Conservation (phyloP, 1,140 invertebrate species). For the Kradibia gibbosae region DNA sequence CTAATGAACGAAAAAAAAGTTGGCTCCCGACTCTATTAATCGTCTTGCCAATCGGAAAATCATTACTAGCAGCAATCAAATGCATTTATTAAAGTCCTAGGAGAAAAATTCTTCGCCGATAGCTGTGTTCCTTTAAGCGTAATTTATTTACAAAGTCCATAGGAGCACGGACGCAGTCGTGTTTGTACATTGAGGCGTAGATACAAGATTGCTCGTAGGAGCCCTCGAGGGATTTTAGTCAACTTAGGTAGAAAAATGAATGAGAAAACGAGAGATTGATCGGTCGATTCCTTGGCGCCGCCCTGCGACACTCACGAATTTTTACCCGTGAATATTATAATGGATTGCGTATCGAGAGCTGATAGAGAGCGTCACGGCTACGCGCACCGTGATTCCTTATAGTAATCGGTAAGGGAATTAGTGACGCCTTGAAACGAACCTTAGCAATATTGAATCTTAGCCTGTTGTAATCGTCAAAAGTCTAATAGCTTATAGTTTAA, state of each 20-base stretch:
- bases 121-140: conserved; percentile 38
- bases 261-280: conserved; percentile 29
- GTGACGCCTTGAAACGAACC: neutral
- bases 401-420: conserved; percentile 11
- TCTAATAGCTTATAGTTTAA: neutral
- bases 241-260: neutral
- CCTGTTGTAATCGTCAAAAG: neutral
- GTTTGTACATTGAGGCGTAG: conserved; percentile 8
- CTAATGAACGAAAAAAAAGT: neutral
- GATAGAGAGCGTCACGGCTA: conserved; percentile 24
- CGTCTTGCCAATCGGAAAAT: conserved; percentile 22
- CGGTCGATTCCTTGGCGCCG: conserved; percentile 39
- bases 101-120: neutral
- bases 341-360: neutral
- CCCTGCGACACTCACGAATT: conserved; percentile 2
- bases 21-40: neutral
- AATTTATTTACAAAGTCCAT: conserved; percentile 44
- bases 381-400: neutral
- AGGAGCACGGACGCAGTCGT: conserved; percentile 9
- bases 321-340: neutral
- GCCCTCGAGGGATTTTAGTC: neutral
- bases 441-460: neutral
- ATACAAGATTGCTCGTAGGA: conserved; percentile 28
- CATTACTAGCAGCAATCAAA: conserved; percentile 19
- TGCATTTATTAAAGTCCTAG: conserved; percentile 23